phyloP scores from a whole-genome alignment of 2,113 vertebrate species.

The Motacilla tschutschensis region DNA sequence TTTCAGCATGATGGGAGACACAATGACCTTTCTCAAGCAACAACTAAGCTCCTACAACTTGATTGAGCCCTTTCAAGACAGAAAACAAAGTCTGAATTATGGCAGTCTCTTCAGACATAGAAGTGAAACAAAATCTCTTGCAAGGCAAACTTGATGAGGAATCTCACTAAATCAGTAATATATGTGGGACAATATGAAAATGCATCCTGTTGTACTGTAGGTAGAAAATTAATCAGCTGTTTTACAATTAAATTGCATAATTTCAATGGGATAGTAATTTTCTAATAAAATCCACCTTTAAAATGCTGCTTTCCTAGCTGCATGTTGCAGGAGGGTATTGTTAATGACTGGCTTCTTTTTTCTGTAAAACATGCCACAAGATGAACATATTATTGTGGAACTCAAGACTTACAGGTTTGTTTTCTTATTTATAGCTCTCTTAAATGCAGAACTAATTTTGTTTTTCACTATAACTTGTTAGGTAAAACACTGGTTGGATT shows the following conservation, averaged over 20 bases:
- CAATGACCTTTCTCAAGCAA: conserved; percentile 21
- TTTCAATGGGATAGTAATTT: neutral
- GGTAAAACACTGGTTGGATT: neutral
- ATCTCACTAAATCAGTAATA: neutral
- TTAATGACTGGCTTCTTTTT: neutral
- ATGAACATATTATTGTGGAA: neutral
- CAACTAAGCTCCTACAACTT: conserved; percentile 11
- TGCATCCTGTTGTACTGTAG: neutral
- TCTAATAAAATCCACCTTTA: neutral
- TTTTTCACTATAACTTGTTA: neutral
- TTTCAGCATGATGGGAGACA: conserved; percentile 35
- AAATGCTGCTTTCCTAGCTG: neutral
- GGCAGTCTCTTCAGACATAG: neutral
- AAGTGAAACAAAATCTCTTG: conserved; percentile 21
- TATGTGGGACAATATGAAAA: neutral
- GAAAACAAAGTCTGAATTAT: conserved; percentile 32
- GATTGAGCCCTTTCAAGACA: conserved; percentile 19
- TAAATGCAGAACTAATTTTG: neutral
- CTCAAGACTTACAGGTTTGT: neutral
- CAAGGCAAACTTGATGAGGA: neutral
- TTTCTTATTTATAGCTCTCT: neutral
- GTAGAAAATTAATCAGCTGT: neutral
- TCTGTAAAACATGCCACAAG: neutral
- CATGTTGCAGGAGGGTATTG: neutral
- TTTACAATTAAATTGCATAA: neutral